A percentile compares a stretch with the other conserved stretches of the same genome.
phyloP scores from a whole-genome alignment of 2,113 vertebrate genomes.

The Mobula hypostoma region DNA sequence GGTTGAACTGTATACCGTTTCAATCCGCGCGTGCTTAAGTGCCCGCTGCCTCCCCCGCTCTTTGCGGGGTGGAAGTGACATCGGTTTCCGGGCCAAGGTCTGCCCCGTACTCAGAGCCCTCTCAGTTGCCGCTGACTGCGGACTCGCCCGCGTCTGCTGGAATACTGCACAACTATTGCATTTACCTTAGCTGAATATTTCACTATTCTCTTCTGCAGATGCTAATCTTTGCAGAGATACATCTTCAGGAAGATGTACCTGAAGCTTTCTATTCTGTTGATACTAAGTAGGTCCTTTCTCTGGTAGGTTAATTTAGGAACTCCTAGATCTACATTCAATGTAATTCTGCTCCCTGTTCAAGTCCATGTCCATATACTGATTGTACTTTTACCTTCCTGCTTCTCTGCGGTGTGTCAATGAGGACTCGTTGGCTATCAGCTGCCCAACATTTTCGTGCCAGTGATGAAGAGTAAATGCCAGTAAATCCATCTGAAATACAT shows the following conservation, averaged over 20 bases:
- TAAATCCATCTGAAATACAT: slow-evolving; percentile 62
- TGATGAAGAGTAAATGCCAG: slow-evolving; percentile 69
- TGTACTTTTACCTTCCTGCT: slow-evolving; percentile 63
- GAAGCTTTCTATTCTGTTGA: not conserved
- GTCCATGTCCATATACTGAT: not conserved
- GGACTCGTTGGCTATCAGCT: slow-evolving; percentile 70
- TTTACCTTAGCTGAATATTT: not conserved
- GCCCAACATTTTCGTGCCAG: slow-evolving; percentile 80
- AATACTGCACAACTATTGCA: not conserved
- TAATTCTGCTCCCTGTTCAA: not conserved
- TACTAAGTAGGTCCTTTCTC: not conserved
- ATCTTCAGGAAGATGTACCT: not conserved
- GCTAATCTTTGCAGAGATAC: not conserved
- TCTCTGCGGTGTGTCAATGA: slow-evolving; percentile 69
- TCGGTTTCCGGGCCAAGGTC: too few species aligned
- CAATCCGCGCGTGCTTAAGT: too few species aligned
- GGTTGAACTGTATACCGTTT: too few species aligned
- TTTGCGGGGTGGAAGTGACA: too few species aligned
- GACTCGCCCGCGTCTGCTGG: too few species aligned
- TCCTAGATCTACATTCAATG: not conserved
- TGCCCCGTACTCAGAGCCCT: too few species aligned
- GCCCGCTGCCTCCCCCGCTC: too few species aligned
- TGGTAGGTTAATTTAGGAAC: not conserved
- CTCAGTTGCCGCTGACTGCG: too few species aligned
- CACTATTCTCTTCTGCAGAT: not conserved